Evolutionary conservation across 1,140 invertebrate species (phyloP), one percentile per base, ranked within the genome.

Genomic region (Monomorium pharaonis): DNA sequence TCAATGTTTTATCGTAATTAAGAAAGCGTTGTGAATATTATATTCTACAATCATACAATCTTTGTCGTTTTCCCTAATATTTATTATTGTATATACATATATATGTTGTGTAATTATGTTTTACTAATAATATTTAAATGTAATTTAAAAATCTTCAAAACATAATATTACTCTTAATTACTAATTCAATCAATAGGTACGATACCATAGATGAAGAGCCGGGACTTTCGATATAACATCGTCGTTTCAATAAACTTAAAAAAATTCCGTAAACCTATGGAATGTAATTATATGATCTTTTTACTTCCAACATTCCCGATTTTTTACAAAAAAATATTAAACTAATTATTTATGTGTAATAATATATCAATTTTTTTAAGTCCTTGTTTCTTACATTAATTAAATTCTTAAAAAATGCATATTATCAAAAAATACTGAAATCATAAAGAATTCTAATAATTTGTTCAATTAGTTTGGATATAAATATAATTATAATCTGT

Each of bases 161-260:
- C 37, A 44, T 80, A 42, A 37, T 9, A 1, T 78, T 21, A 58
- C 49, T n/a, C n/a, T 81, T 70, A 30, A 81, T 85, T 54, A 80
- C 7, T 47, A n/a, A 12, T n/a, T n/a, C n/a, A 42, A 84, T 84
- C 69, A 42, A 51, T 42, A 27, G 6, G 56, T 33, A 56, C 67
- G 90, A 92, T 91, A 92, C n/a, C 62, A 70, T 42, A 60, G 62
- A 62, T 51, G 83, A 87, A 84, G 85, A 85, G 69, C 58, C 83
- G 70, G 74, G 56, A 83, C 69, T 81, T 84, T 54, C 51, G 65
- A 75, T 87, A 87, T 86, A 84, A 83, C 69, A 60, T 76, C 74
- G 42, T 58, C 24, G 86, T n/a, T 65, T 72, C 76, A 67, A 72
- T 63, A 72, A 78, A 76, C 60, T 80, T 54, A 30, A 65, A 78